Conservation (phyloP, 2,888 invertebrate genomes). For the Dicranocentrus wangi region DNA sequence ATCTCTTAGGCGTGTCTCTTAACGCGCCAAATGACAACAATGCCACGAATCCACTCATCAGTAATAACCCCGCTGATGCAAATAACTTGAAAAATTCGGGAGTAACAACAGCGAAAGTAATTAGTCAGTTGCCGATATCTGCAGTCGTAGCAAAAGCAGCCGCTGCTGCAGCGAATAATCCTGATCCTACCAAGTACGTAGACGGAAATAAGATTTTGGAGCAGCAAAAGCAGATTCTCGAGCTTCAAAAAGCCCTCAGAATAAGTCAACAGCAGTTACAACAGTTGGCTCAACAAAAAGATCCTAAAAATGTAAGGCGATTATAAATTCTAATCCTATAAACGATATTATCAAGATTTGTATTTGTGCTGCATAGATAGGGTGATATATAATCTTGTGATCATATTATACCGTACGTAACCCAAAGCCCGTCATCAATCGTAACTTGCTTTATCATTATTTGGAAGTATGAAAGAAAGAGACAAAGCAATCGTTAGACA, state of each 20-base stretch:
- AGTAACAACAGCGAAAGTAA: slow-evolving; percentile 15
- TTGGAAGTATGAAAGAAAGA: too few relatives aligned
- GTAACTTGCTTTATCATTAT: too few relatives aligned
- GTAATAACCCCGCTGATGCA: slow-evolving; percentile 19
- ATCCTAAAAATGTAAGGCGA: slow-evolving; percentile 66
- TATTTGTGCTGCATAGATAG: too few relatives aligned
- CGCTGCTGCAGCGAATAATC: slow-evolving; percentile 8
- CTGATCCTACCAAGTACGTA: slow-evolving; percentile 16
- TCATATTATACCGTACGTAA: too few relatives aligned
- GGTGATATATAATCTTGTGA: too few relatives aligned
- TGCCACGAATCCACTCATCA: neutral
- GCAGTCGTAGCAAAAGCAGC: slow-evolving; percentile 46
- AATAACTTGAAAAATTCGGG: slow-evolving; percentile 53
- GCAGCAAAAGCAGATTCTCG: slow-evolving; percentile 90
- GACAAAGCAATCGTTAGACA: too few relatives aligned
- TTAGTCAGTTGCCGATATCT: slow-evolving; percentile 51
- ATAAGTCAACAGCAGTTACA: slow-evolving; percentile 81
- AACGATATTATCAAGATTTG: neutral
- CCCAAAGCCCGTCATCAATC: too few relatives aligned
- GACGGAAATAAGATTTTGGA: slow-evolving; percentile 87
- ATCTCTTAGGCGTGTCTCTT: slow-evolving; percentile 34
- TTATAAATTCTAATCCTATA: neutral
- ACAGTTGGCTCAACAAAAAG: slow-evolving; percentile 68
- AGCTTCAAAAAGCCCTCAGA: slow-evolving; percentile 86
- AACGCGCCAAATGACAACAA: slow-evolving; percentile 18